Evolutionary conservation across 2,113 vertebrate species (phyloP).

Genomic region (Perccottus glenii): DNA sequence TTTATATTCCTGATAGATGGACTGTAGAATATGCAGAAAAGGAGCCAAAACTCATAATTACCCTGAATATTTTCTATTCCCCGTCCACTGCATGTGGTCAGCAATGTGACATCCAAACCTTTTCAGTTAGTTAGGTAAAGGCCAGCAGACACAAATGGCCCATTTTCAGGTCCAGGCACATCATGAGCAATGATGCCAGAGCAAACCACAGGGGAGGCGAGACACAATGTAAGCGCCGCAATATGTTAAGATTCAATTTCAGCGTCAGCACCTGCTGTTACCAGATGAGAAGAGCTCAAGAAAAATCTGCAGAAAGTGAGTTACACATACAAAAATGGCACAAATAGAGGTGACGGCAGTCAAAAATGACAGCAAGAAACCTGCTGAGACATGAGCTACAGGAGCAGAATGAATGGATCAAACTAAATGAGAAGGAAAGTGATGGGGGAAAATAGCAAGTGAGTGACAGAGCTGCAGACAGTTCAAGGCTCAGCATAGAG

Average conservation of each 20-base stretch:
- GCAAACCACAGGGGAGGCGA: conserved; percentile 16
- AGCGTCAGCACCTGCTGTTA: conserved; percentile 23
- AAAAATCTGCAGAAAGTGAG: not conserved
- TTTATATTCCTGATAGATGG: conserved; percentile 45
- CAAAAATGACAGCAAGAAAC: conserved; percentile 36
- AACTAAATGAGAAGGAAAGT: conserved; percentile 45
- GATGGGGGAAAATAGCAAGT: conserved; percentile 43
- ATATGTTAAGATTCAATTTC: conserved; percentile 34
- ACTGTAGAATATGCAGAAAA: conserved; percentile 1
- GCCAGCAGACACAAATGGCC: conserved; percentile 16
- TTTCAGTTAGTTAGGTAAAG: conserved; percentile 7
- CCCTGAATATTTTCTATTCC: not conserved
- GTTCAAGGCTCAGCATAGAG: conserved; percentile 20
- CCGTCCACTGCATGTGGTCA: not conserved
- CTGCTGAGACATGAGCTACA: conserved; percentile 24
- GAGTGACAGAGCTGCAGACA: conserved; percentile 27
- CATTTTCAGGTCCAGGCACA: conserved; percentile 21
- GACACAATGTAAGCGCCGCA: not conserved
- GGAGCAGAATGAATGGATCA: conserved; percentile 39
- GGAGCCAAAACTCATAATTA: conserved; percentile 4
- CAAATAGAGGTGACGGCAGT: conserved; percentile 42
- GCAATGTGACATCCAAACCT: not conserved
- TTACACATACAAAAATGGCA: conserved; percentile 11
- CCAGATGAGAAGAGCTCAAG: conserved; percentile 1
- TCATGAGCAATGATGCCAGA: conserved; percentile 35